Conservation (phyloP, 1,140 invertebrate genomes). For the Oryzaephilus surinamensis region DNA sequence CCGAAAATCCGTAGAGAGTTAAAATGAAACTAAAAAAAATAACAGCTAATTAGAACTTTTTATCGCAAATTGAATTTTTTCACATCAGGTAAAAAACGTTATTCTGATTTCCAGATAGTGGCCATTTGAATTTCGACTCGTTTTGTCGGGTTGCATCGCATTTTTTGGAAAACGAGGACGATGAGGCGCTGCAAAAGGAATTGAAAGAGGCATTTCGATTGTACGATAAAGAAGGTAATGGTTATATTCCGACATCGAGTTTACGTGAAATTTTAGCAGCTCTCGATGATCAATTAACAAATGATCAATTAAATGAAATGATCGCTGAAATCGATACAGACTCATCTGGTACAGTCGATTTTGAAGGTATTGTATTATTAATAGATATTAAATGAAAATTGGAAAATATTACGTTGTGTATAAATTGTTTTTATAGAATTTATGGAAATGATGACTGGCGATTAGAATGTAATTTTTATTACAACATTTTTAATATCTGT, state of each 20-base stretch:
- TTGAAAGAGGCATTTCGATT: conserved; percentile 64
- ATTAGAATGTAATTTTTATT: too few relatives aligned
- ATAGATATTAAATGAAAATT: too few relatives aligned
- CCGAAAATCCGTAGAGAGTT: too few relatives aligned
- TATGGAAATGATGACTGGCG: conserved; percentile 66
- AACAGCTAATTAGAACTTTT: too few relatives aligned
- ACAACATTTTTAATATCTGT: too few relatives aligned
- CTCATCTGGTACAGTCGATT: conserved; percentile 72
- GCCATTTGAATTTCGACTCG: conserved; percentile 54
- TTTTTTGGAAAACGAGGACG: conserved; percentile 62
- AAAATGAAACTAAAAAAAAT: too few relatives aligned
- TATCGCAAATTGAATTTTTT: too few relatives aligned
- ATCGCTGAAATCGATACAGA: conserved; percentile 76
- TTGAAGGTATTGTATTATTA: too few relatives aligned
- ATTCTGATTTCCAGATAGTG: conserved; percentile 44
- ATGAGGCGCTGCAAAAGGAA: conserved; percentile 67
- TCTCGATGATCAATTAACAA: conserved; percentile 68
- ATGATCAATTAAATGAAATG: conserved; percentile 74
- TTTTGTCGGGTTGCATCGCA: conserved; percentile 58
- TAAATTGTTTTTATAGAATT: conserved; percentile 46
- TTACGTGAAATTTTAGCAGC: conserved; percentile 66
- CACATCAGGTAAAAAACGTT: too few relatives aligned
- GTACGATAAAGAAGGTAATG: conserved; percentile 68
- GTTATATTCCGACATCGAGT: conserved; percentile 71
- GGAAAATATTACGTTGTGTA: not conserved